Conservation (phyloP, 1,140 invertebrate species). For the Aphaenogaster floridana region DNA sequence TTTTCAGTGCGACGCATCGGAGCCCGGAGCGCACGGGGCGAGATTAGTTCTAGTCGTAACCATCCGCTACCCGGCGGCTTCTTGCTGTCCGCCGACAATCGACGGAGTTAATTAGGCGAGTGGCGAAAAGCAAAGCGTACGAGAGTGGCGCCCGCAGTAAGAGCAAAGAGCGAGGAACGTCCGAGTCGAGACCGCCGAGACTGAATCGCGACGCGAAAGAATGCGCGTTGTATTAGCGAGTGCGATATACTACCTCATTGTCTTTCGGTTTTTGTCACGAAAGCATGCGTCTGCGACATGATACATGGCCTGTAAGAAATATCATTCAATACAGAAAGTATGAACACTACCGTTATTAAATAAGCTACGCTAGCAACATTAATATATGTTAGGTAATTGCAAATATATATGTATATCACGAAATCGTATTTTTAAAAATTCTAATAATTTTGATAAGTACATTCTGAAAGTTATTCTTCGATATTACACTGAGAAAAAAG, state of each 20-base stretch:
- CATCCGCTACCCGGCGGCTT: constrained; percentile 34
- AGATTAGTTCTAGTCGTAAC: constrained; percentile 75
- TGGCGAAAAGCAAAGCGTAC: constrained; percentile 47
- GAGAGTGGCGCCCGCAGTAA: constrained; percentile 26
- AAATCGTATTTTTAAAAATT: not conserved
- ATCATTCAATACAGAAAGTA: not conserved
- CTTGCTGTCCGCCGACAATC: constrained; percentile 70
- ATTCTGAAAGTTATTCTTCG: not conserved
- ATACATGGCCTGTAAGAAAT: not conserved
- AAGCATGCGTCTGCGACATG: not conserved
- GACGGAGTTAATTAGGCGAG: constrained; percentile 74
- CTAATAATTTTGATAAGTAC: too few species aligned
- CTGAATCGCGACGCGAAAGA: constrained; percentile 19
- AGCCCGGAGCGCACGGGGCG: not conserved
- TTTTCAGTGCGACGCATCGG: constrained; percentile 49
- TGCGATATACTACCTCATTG: constrained; percentile 28
- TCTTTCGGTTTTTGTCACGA: not conserved
- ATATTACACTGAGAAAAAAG: not conserved
- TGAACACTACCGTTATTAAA: not conserved
- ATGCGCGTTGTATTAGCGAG: constrained; percentile 34
- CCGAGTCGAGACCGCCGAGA: not conserved
- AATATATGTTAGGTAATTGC: not conserved
- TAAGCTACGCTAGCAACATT: not conserved
- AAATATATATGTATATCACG: not conserved
- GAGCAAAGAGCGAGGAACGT: constrained; percentile 25